Percentiles rank a stretch among this genome's conserved stretches.
These are phyloP conservation scores for Punctoribates punctum DNA, from an alignment of 2,888 invertebrate genomes.

Conservation along the genomic window DNA sequence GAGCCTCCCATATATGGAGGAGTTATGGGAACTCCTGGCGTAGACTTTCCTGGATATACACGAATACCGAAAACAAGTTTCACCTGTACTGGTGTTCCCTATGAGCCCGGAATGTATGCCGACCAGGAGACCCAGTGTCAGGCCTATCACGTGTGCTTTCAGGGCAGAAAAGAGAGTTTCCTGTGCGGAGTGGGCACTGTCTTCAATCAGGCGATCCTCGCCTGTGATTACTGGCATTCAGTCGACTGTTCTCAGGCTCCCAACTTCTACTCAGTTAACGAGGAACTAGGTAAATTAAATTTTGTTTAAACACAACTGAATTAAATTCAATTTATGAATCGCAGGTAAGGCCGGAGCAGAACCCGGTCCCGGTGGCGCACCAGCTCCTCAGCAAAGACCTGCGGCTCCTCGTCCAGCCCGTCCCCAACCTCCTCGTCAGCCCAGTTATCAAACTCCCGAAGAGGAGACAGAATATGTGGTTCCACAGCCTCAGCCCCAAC, in stretches of 20 bases:
- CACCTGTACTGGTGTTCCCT: conserved; percentile 72
- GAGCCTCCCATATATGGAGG: conserved; percentile 37
- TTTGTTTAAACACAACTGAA: too few relatives aligned
- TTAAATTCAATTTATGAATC: background rate
- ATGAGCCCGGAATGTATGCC: conserved; percentile 79
- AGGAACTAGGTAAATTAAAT: conserved; percentile 41
- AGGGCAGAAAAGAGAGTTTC: conserved; percentile 54
- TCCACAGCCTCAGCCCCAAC: background rate
- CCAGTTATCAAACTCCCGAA: background rate
- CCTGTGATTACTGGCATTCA: conserved; percentile 51
- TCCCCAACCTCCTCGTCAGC: background rate
- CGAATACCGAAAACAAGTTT: conserved; percentile 70
- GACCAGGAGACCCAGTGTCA: conserved; percentile 67
- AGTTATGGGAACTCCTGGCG: conserved; percentile 46
- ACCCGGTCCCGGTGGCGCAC: conserved; percentile 29
- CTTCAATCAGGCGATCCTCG: conserved; percentile 51
- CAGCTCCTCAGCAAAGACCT: conserved; percentile 18
- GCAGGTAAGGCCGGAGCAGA: conserved; percentile 38
- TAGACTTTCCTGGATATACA: conserved; percentile 46
- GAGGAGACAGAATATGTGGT: too few relatives aligned
- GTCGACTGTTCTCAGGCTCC: conserved; percentile 64
- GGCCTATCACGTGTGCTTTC: conserved; percentile 51
- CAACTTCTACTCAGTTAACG: conserved; percentile 60
- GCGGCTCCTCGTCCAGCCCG: too few relatives aligned
- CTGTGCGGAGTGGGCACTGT: conserved; percentile 51